Evolutionary conservation across 2,888 invertebrate genomes (phyloP).

Genomic region (Morpho helenor): DNA sequence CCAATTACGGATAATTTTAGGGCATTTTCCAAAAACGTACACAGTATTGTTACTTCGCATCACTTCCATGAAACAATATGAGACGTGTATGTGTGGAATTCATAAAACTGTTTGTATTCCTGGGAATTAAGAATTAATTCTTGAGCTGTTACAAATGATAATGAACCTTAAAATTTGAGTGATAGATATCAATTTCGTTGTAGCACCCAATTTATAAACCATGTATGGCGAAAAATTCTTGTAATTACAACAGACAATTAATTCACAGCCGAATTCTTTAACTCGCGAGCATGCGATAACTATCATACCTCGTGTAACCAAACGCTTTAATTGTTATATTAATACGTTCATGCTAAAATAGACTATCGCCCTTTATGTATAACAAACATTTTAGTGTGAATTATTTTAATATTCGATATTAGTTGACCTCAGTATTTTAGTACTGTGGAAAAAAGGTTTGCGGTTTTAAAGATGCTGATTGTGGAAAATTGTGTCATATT

Average conservation of each 20-base stretch:
- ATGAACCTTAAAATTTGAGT: neutral
- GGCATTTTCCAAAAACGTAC: constrained; percentile 2
- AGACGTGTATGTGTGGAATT: constrained; percentile 5
- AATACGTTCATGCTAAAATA: constrained; percentile 7
- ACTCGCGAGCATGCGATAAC: constrained; percentile 12
- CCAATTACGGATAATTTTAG: constrained; percentile 9
- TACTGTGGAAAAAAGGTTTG: neutral
- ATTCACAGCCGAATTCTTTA: constrained; percentile 17
- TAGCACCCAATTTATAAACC: constrained; percentile 10
- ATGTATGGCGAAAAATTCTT: constrained; percentile 11
- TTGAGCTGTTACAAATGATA: neutral
- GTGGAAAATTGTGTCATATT: neutral
- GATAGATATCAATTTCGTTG: neutral
- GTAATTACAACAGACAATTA: constrained; percentile 15
- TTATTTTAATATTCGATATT: neutral
- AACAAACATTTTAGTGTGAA: neutral
- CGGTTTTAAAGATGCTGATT: neutral
- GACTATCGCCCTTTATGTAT: neutral
- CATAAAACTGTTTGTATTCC: constrained; percentile 5
- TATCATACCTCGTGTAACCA: constrained; percentile 7
- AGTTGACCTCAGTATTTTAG: neutral
- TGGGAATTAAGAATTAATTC: neutral
- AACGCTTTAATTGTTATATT: neutral
- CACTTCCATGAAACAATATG: constrained; percentile 10
- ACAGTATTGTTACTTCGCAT: constrained; percentile 1